Evolutionary conservation across 2,888 invertebrate genomes (phyloP).

Genomic region (Idaea biselata): DNA sequence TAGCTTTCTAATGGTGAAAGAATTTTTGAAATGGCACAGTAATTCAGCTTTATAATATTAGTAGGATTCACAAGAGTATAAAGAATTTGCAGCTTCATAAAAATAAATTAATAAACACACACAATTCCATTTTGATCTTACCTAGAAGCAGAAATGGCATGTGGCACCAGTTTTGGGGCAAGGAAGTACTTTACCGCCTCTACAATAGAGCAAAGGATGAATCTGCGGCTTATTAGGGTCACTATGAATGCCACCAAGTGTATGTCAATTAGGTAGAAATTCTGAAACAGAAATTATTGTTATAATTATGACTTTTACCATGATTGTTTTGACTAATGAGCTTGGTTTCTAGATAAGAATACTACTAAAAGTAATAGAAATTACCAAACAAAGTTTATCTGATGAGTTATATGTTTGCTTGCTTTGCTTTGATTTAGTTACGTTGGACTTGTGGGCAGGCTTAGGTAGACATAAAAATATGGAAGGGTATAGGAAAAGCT

Average conservation of each 20-base stretch:
- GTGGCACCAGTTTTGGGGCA: conserved; percentile 64
- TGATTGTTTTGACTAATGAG: neutral
- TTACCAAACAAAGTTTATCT: neutral
- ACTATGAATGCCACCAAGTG: conserved; percentile 92
- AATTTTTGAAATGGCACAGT: too few species aligned
- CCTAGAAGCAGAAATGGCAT: conserved; percentile 59
- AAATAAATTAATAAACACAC: neutral
- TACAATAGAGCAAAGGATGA: conserved; percentile 84
- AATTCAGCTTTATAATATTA: too few species aligned
- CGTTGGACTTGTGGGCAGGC: too few species aligned
- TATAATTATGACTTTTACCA: neutral
- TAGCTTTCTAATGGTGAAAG: too few species aligned
- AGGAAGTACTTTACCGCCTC: conserved; percentile 71
- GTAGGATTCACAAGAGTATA: too few species aligned
- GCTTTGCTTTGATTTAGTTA: too few species aligned
- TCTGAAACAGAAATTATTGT: conserved; percentile 84
- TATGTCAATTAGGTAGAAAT: conserved; percentile 95
- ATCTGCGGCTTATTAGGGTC: conserved; percentile 88
- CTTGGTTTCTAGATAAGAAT: neutral
- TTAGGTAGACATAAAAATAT: too few species aligned
- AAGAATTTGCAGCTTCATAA: too few species aligned
- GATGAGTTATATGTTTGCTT: neutral
- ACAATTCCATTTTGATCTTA: conserved; percentile 13
- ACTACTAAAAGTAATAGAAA: neutral
- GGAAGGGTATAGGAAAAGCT: too few species aligned